Conservation (phyloP, 2,797 vertebrate genomes). For the Aulostomus chinensis region DNA sequence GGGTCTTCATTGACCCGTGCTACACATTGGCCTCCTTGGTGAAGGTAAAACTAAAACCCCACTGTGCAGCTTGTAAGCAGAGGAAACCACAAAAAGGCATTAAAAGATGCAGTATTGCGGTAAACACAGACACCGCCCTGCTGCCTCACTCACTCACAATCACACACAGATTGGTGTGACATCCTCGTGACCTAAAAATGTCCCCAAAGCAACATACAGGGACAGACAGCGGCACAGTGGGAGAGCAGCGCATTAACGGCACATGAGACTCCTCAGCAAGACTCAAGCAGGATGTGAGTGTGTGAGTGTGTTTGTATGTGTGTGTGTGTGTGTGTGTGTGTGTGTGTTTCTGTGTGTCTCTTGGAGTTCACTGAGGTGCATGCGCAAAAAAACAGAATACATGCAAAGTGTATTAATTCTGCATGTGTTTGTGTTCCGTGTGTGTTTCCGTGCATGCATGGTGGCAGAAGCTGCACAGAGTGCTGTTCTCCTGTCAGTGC, state of each 20-base stretch:
- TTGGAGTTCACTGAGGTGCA: constrained; percentile 20
- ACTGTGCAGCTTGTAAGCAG: neutral
- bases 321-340: constrained; percentile 17
- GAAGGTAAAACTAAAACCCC: neutral
- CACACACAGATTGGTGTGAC: constrained; percentile 25
- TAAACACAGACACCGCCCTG: constrained; percentile 5
- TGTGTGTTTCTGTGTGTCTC: too few species aligned
- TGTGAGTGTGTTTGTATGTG: constrained; percentile 20
- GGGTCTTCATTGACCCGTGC: too few species aligned
- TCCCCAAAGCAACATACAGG: constrained; percentile 47
- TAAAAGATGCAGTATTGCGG: constrained; percentile 9
- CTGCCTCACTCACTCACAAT: constrained; percentile 4
- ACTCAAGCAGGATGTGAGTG: constrained; percentile 14
- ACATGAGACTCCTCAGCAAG: constrained; percentile 1
- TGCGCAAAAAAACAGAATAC: constrained; percentile 39
- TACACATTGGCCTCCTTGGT: too few species aligned
- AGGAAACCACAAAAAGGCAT: neutral
- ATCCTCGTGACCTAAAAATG: constrained; percentile 63
- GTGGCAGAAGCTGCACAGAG: constrained; percentile 58
- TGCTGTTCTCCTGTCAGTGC: constrained; percentile 66
- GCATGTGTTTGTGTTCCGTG: constrained; percentile 50
- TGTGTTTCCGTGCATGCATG: constrained; percentile 51
- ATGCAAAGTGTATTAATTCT: constrained; percentile 55
- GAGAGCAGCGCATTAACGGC: constrained; percentile 23
- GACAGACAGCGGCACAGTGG: constrained; percentile 46